Conservation (phyloP, 2,888 invertebrate genomes). For the Cephus nigrinus region DNA sequence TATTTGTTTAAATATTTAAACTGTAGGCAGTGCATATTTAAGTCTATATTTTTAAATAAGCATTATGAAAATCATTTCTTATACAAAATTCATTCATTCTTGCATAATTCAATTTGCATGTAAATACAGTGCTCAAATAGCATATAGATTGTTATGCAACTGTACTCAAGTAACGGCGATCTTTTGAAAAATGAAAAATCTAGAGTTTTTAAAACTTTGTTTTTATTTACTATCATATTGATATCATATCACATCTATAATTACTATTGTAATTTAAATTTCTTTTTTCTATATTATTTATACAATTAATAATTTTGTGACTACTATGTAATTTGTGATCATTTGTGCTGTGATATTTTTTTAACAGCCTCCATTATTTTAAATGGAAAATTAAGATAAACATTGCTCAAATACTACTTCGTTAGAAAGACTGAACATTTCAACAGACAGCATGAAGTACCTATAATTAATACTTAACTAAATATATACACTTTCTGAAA, state of each 20-base stretch:
- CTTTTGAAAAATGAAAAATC: neutral
- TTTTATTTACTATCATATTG: neutral
- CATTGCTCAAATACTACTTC: neutral
- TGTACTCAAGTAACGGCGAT: neutral
- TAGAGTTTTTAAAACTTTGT: neutral
- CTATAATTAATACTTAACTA: neutral
- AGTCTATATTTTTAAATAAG: neutral
- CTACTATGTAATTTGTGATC: neutral
- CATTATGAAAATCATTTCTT: neutral
- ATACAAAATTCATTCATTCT: neutral
- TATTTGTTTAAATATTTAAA: neutral
- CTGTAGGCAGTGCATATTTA: neutral
- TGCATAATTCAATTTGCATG: neutral
- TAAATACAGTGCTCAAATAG: neutral
- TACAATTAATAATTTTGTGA: neutral
- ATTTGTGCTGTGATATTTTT: neutral
- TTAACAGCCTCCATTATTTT: neutral
- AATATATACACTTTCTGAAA: neutral
- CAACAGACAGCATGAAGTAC: neutral
- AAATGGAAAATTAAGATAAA: neutral
- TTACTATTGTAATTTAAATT: neutral
- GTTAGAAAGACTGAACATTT: neutral
- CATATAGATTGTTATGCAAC: neutral
- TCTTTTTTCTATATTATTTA: neutral
- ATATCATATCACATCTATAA: neutral